Evolutionary conservation across 2,113 vertebrate genomes (phyloP).

Genomic region (Murina feae): DNA sequence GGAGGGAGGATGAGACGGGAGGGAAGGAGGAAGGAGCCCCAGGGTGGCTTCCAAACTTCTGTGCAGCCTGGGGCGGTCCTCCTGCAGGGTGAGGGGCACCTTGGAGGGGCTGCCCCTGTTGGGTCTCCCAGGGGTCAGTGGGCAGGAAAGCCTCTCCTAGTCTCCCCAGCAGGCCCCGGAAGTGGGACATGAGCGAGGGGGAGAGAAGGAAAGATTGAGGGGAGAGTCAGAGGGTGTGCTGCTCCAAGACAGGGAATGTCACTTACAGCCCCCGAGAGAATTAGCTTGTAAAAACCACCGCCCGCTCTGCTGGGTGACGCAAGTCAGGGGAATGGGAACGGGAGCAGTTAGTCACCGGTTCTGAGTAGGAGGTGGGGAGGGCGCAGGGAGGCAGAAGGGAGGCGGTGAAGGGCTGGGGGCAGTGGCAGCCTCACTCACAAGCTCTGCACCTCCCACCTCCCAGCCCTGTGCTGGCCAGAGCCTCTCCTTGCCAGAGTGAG

Average conservation of each 20-base stretch:
- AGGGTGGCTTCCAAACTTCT: neutral
- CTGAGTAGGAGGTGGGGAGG: conserved; percentile 69
- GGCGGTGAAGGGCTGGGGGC: neutral
- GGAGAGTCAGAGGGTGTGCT: conserved; percentile 24
- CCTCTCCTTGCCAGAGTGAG: neutral
- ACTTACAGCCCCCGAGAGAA: conserved; percentile 65
- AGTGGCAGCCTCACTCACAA: neutral
- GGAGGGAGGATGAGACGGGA: neutral
- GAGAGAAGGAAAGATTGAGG: conserved; percentile 36
- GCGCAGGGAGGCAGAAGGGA: conserved; percentile 55
- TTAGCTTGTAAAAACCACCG: conserved; percentile 65
- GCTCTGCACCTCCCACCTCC: neutral
- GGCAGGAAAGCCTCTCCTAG: neutral
- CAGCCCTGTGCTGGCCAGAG: neutral
- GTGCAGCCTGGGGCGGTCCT: neutral
- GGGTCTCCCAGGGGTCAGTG: neutral
- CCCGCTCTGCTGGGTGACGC: conserved; percentile 65
- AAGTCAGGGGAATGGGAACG: conserved; percentile 18
- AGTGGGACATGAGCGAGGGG: neutral
- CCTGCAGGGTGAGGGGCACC: neutral
- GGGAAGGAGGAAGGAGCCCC: neutral
- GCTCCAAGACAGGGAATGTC: conserved; percentile 56
- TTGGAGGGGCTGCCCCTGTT: neutral
- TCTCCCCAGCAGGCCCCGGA: neutral
- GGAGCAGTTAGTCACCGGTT: conserved; percentile 73